Evolutionary conservation across 1,140 invertebrate species (phyloP).

Genomic region (Temnothorax longispinosus): DNA sequence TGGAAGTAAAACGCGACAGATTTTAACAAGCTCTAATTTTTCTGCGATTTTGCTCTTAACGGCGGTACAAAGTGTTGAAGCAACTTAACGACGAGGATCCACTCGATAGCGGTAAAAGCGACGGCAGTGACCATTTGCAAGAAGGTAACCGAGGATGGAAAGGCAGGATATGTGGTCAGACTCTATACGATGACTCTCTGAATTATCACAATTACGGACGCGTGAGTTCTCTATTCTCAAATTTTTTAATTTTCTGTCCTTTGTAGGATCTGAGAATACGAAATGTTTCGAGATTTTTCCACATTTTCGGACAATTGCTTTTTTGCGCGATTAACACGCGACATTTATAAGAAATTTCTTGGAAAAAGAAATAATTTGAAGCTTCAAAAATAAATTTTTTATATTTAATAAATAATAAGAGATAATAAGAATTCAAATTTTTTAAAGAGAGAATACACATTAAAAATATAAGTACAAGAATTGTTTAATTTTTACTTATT

Average conservation of each 20-base stretch:
- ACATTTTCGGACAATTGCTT: not conserved
- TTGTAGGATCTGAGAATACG: too few relatives aligned
- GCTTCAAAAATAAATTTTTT: not conserved
- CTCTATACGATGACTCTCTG: not conserved
- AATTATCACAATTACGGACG: conserved; percentile 41
- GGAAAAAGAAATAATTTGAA: not conserved
- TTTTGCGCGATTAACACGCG: not conserved
- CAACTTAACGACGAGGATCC: not conserved
- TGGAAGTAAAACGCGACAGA: not conserved
- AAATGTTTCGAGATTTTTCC: not conserved
- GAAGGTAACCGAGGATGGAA: not conserved
- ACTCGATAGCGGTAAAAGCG: not conserved
- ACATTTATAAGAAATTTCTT: not conserved
- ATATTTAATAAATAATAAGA: not conserved
- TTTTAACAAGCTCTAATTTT: conserved; percentile 32
- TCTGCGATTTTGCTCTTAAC: conserved; percentile 3
- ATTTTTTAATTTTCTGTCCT: conserved; percentile 1
- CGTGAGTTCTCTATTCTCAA: not conserved
- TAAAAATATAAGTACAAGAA: not conserved
- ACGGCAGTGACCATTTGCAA: not conserved
- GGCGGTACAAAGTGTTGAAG: not conserved
- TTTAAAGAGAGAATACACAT: not conserved
- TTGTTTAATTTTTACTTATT: not conserved
- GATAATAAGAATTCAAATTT: not conserved
- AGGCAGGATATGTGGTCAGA: not conserved